phyloP scores from a whole-genome alignment of 2,113 vertebrate species.

The Cepphus grylle region DNA sequence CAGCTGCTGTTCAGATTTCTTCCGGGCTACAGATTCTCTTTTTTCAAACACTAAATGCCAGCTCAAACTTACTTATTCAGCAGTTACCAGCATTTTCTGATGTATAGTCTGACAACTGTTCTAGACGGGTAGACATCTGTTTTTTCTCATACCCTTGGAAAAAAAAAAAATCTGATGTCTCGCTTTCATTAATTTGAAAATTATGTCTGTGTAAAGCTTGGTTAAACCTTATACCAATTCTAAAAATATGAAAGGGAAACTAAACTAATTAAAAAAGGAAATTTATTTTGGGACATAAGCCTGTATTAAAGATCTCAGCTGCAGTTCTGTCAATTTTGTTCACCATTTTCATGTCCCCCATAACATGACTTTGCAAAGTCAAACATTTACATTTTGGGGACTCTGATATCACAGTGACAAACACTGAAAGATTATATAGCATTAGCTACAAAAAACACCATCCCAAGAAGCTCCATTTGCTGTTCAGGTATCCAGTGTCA shows the following conservation, averaged over 20 bases:
- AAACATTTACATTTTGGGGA: not conserved
- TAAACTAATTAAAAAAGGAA: not conserved
- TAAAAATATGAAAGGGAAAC: not conserved
- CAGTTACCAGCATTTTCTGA: not conserved
- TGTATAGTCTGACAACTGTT: not conserved
- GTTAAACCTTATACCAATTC: not conserved
- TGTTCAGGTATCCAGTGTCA: not conserved
- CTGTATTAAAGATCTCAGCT: not conserved
- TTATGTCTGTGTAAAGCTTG: not conserved
- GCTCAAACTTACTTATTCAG: not conserved
- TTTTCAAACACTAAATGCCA: not conserved
- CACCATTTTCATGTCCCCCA: not conserved
- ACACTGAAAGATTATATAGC: not conserved
- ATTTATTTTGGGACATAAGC: not conserved
- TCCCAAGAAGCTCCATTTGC: not conserved
- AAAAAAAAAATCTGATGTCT: not conserved
- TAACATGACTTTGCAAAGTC: not conserved
- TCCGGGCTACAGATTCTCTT: not conserved
- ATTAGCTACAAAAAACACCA: not conserved
- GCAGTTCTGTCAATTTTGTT: not conserved
- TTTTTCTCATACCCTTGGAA: not conserved
- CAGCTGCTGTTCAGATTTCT: not conserved
- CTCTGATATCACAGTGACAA: not conserved
- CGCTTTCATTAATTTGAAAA: not conserved
- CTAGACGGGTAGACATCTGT: not conserved